These are phyloP conservation scores for Argentina silus DNA, from an alignment of 2,797 vertebrate species.

Conservation along the genomic window DNA sequence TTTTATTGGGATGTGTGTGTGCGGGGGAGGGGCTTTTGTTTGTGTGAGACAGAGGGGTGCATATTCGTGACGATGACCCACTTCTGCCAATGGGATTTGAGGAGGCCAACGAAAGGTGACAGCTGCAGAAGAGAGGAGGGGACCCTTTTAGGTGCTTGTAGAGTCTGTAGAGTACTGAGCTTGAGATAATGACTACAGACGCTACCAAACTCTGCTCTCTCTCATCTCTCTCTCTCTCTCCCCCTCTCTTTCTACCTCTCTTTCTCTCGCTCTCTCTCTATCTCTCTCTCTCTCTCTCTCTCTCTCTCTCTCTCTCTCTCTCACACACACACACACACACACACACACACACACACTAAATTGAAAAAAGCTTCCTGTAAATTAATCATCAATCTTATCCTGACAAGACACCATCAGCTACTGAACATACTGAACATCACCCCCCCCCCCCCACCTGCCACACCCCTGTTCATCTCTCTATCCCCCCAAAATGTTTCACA, in stretches of 20 bases:
- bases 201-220: background rate
- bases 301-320: background rate
- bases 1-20: constrained; percentile 33
- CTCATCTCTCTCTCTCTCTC: constrained; percentile 17
- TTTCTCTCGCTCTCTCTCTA: constrained; percentile 13
- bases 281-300: background rate
- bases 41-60: constrained; percentile 46
- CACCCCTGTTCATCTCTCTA: constrained; percentile 20
- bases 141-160: constrained; percentile 30
- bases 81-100: constrained; percentile 70
- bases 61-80: constrained; percentile 75
- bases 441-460: constrained; percentile 29
- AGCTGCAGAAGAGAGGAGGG: constrained; percentile 58
- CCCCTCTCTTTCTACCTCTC: background rate
- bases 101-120: constrained; percentile 71
- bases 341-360: constrained; percentile 19
- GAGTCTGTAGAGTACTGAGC: constrained; percentile 22
- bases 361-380: constrained; percentile 55
- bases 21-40: constrained; percentile 34
- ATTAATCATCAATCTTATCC: constrained; percentile 69
- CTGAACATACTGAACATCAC: constrained; percentile 24
- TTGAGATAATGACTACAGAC: constrained; percentile 55
- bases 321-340: background rate
- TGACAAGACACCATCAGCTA: constrained; percentile 56
- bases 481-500: constrained; percentile 59